Evolutionary conservation across 2,113 vertebrate species (phyloP), one percentile per base, ranked within the genome.

Genomic region (Corythoichthys intestinalis): DNA sequence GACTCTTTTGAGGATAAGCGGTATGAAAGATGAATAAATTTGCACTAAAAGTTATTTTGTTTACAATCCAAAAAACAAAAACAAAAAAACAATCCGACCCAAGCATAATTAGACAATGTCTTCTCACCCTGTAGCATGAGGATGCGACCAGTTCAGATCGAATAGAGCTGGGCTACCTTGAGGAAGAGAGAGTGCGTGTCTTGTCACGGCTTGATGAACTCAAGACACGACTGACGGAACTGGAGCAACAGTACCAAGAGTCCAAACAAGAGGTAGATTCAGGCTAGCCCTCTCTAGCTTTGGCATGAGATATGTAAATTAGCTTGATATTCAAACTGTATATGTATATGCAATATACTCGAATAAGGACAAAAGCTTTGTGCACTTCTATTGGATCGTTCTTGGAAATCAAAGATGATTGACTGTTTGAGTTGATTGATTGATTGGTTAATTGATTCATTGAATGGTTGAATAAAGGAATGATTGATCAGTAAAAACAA

Each of bases 231-330:
- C 82, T 96, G 53, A 95, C 94, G 15, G 97, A 98, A 59, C 90
- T 98, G 79, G 96, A 99, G 71, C 95, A 96, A 69, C 97, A 99
- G 69, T 92, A 98, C 46, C 95, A 96, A 81, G 97, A 99, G 86
- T 93, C 92, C 0, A 93, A 94, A 0, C 93, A 91, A 69, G 97
- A 98, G 94, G 97, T 98, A 80, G 84, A 37, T 35, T 49, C 9
- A 58, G 14, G 34, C 35, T 15, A 50, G 14, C 3, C 3, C 48
- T 50, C 14, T 15, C 48, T 15, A 58, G 34, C 34, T 14, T 34
- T 35, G 6, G 13, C 9, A 65, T 14, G 6, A 64, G 35, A 4
- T 35, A 65, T 20, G n/a, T 14, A 13, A 28, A 41, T 61, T 7
- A 20, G 44, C 60, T 62, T 9, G 10, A 62, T 6, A 39, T 11